phyloP scores from a whole-genome alignment of 2,113 vertebrate genomes.

The Trogon melanurus region DNA sequence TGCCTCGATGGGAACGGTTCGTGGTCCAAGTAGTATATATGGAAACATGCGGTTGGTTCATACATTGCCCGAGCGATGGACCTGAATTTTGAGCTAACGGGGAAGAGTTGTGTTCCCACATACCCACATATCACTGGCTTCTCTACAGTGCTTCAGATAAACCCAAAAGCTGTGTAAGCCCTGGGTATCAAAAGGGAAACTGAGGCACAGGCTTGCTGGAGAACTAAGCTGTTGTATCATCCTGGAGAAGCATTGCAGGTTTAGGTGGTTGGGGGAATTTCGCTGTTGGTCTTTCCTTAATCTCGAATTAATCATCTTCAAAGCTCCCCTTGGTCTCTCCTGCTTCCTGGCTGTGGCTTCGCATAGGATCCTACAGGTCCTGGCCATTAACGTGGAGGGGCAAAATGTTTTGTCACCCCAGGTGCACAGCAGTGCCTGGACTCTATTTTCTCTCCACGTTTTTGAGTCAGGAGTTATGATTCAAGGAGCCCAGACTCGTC shows the following conservation, averaged over 20 bases:
- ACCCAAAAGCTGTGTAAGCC: background rate
- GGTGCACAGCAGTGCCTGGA: background rate
- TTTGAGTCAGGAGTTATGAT: background rate
- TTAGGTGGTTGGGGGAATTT: background rate
- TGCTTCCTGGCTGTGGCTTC: background rate
- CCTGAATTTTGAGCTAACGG: background rate
- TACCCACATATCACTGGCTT: background rate
- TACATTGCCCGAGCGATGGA: accelerated
- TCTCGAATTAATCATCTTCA: background rate
- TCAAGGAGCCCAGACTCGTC: background rate
- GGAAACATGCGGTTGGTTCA: background rate
- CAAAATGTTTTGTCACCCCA: background rate
- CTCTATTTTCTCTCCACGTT: background rate
- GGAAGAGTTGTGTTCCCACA: background rate
- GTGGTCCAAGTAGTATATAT: background rate
- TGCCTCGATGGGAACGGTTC: accelerated
- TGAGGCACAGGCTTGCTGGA: background rate
- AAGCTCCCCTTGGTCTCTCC: background rate
- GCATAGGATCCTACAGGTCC: background rate
- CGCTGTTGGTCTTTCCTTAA: accelerated
- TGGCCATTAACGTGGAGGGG: background rate
- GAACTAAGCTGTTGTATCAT: background rate
- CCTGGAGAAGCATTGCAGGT: background rate
- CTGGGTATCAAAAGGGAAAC: background rate
- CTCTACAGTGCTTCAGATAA: background rate